Evolutionary conservation across 2,888 invertebrate species (phyloP).

Genomic region (Drosophila diplacantha): DNA sequence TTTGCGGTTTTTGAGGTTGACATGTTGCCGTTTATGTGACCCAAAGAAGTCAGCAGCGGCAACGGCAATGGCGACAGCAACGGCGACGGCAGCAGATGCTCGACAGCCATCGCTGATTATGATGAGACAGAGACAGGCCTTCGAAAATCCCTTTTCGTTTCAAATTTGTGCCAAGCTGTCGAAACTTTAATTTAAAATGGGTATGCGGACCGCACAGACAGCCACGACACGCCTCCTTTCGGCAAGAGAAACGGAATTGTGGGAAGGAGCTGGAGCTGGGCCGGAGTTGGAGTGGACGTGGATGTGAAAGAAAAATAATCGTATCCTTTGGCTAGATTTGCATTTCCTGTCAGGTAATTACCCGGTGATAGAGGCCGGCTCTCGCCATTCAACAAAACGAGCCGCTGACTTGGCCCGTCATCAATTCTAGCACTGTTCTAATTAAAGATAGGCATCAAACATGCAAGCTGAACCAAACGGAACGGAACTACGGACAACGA

Average conservation of each 20-base stretch:
- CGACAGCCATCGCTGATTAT: conserved; percentile 58
- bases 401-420: conserved; percentile 68
- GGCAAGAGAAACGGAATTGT: conserved; percentile 1
- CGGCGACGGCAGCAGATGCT: conserved; percentile 31
- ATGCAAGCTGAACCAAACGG: conserved; percentile 49
- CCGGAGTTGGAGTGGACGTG: not conserved
- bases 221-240: conserved; percentile 31
- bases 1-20: conserved; percentile 72
- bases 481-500: conserved; percentile 60
- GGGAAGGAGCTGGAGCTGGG: not conserved
- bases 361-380: conserved; percentile 62
- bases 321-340: conserved; percentile 60
- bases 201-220: conserved; percentile 16
- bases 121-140: conserved; percentile 50
- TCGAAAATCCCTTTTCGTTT: conserved; percentile 46
- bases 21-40: conserved; percentile 71
- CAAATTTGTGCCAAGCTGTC: conserved; percentile 55
- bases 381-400: conserved; percentile 58
- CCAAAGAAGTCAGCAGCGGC: conserved; percentile 57
- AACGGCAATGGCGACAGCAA: too few relatives aligned
- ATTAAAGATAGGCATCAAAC: conserved; percentile 70
- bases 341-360: conserved; percentile 72
- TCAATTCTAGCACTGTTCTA: conserved; percentile 63
- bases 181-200: conserved; percentile 50
- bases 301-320: conserved; percentile 47